Evolutionary conservation across 1,140 invertebrate species (phyloP).

Genomic region (Zaprionus vittiger): DNA sequence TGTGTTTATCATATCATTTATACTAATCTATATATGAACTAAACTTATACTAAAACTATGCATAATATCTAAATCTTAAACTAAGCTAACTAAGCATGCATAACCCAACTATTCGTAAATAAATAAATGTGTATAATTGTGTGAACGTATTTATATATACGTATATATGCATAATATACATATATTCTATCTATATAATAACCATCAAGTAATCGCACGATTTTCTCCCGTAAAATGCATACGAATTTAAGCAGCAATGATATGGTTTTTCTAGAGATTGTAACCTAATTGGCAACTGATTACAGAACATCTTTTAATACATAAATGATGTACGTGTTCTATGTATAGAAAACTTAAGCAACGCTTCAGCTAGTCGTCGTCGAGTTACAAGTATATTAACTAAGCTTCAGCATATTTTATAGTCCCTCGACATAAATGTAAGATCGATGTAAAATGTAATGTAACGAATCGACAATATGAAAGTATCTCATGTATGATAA

Average conservation of each 20-base stretch:
- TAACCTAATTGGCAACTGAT: slow-evolving; percentile 50
- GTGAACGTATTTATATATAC: background rate
- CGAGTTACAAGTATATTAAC: slow-evolving; percentile 46
- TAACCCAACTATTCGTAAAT: slow-evolving; percentile 16
- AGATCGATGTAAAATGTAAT: slow-evolving; percentile 76
- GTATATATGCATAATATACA: background rate
- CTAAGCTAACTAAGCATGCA: slow-evolving; percentile 47
- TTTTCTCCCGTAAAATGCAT: slow-evolving; percentile 61
- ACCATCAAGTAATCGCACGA: slow-evolving; percentile 2
- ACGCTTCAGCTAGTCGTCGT: slow-evolving; percentile 75
- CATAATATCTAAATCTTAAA: slow-evolving; percentile 39
- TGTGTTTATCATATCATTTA: slow-evolving; percentile 74
- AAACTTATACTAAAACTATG: slow-evolving; percentile 38
- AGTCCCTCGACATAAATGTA: slow-evolving; percentile 59
- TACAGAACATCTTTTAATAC: slow-evolving; percentile 31
- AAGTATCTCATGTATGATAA: slow-evolving; percentile 73
- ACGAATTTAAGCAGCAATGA: slow-evolving; percentile 77
- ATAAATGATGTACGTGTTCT: background rate
- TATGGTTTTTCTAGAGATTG: slow-evolving; percentile 65
- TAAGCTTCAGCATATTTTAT: slow-evolving; percentile 73
- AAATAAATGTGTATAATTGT: background rate
- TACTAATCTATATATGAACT: slow-evolving; percentile 52
- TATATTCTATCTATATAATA: background rate
- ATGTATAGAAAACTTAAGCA: slow-evolving; percentile 47
- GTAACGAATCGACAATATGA: slow-evolving; percentile 78